Conservation (phyloP, 2,113 vertebrate species). For the Eurypyga helias region DNA sequence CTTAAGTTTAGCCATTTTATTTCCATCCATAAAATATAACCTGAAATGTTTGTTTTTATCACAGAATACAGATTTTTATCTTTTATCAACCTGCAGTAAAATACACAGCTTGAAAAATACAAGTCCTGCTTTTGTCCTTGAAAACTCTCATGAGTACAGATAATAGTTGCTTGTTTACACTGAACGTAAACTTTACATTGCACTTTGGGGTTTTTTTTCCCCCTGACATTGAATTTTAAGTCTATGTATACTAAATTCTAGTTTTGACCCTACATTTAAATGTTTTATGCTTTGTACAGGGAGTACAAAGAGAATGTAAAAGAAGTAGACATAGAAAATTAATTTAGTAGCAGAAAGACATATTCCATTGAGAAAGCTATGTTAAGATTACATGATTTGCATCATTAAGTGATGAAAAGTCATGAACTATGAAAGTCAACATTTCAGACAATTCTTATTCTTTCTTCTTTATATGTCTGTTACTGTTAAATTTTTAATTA, state of each 20-base stretch:
- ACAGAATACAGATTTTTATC: conserved; percentile 16
- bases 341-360: neutral
- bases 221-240: neutral
- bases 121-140: conserved; percentile 34
- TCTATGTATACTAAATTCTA: neutral
- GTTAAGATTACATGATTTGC: neutral
- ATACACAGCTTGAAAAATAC: neutral
- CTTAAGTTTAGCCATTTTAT: conserved; percentile 17
- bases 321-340: neutral
- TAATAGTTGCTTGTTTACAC: neutral
- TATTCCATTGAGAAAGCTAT: neutral
- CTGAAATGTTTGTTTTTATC: neutral
- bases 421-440: conserved; percentile 13
- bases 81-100: conserved; percentile 11
- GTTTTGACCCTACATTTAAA: neutral
- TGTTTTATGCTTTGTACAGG: neutral
- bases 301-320: neutral
- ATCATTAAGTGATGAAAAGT: conserved; percentile 32
- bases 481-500: neutral
- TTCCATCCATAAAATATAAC: conserved; percentile 12
- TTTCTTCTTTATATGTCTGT: neutral
- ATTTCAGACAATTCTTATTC: neutral
- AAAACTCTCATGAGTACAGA: neutral
- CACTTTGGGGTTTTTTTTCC: neutral
- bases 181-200: neutral